Evolutionary conservation across 2,797 vertebrate genomes (phyloP).

Genomic region (Dicrostonyx torquatus): DNA sequence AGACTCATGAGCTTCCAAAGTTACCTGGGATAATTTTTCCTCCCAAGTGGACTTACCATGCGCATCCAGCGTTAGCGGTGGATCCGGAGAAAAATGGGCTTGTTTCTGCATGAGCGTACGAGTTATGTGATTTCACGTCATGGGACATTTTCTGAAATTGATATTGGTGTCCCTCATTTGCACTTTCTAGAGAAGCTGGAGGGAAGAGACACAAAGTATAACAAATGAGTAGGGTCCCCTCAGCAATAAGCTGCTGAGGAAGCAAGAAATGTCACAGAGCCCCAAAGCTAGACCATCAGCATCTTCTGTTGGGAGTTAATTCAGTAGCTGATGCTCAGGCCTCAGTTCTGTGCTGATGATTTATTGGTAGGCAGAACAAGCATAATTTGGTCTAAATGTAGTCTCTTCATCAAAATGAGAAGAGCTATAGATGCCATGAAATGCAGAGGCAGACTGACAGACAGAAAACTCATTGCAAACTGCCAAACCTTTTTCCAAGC

Average conservation of each 20-base stretch:
- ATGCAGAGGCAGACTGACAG: neutral
- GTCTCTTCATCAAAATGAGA: neutral
- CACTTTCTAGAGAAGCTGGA: neutral
- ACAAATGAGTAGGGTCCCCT: neutral
- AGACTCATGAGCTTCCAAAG: conserved; percentile 16
- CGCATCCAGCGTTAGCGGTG: neutral
- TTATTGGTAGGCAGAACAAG: neutral
- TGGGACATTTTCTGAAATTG: conserved; percentile 36
- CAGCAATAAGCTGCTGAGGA: neutral
- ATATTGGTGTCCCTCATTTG: conserved; percentile 4
- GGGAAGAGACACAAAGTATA: neutral
- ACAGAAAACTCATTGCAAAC: neutral
- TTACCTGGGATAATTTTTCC: neutral
- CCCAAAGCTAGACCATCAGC: neutral
- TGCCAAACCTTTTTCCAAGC: neutral
- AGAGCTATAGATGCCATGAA: neutral
- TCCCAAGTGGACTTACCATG: neutral
- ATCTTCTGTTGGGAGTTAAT: neutral
- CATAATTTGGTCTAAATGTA: conserved; percentile 7
- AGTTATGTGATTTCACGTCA: conserved; percentile 36
- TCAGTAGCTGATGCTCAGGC: neutral
- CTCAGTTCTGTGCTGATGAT: neutral
- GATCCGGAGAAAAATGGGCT: conserved; percentile 45
- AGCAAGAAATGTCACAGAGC: fast-evolving
- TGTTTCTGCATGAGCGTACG: neutral